Conservation (phyloP, 1,140 invertebrate genomes). For the Drosophila paulistorum region DNA sequence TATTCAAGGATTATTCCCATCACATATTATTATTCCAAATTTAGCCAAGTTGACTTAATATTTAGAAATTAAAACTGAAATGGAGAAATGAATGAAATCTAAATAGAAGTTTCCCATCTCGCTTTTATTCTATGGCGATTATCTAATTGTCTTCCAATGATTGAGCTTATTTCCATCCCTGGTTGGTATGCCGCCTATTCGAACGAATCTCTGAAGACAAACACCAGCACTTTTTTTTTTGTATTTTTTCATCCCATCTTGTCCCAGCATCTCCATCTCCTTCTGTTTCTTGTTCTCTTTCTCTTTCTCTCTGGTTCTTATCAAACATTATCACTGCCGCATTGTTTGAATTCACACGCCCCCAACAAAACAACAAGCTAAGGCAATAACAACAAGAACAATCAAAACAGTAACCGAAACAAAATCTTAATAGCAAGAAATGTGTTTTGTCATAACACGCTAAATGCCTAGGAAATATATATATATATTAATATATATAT, state of each 20-base stretch:
- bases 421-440: constrained; percentile 17
- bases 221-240: constrained; percentile 40
- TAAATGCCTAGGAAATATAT: constrained; percentile 28
- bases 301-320: constrained; percentile 36
- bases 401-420: constrained; percentile 32
- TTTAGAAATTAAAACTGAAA: too few species aligned
- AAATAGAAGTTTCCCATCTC: too few species aligned
- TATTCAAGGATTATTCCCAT: too few species aligned
- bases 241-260: not conserved
- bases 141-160: not conserved
- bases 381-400: constrained; percentile 23
- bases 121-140: too few species aligned
- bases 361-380: constrained; percentile 37
- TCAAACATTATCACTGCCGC: constrained; percentile 71
- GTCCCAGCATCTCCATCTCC: not conserved
- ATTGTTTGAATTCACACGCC: constrained; percentile 78
- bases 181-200: not conserved
- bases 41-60: too few species aligned
- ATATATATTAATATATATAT: constrained; percentile 28
- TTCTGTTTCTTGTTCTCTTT: constrained; percentile 5
- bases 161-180: constrained; percentile 20
- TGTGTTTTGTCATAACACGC: constrained; percentile 37
- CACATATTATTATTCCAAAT: too few species aligned
- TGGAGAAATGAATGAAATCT: too few species aligned
- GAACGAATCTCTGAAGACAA: constrained; percentile 27